Evolutionary conservation across 2,113 vertebrate genomes (phyloP).

Genomic region (Callithrix jacchus): DNA sequence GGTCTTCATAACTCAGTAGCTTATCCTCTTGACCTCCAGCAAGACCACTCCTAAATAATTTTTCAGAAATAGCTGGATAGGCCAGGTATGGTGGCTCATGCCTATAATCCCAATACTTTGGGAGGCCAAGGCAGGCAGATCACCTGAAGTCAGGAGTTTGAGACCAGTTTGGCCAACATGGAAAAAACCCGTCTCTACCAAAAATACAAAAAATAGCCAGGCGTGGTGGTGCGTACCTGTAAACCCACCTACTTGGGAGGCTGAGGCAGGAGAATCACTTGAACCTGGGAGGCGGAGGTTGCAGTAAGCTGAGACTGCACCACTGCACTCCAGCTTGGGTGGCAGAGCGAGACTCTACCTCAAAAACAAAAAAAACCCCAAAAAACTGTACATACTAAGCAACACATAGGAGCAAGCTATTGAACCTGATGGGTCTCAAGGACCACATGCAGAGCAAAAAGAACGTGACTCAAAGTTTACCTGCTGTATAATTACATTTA

Average conservation of each 20-base stretch:
- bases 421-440: background rate
- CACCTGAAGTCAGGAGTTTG: background rate
- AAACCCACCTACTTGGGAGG: too few relatives aligned
- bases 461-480: background rate
- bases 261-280: too few relatives aligned
- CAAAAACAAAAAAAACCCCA: background rate
- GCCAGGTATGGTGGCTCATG: background rate
- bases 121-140: background rate
- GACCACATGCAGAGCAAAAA: background rate
- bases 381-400: background rate
- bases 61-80: background rate
- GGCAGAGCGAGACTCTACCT: too few relatives aligned
- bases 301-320: too few relatives aligned
- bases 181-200: background rate
- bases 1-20: background rate
- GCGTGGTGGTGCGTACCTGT: too few relatives aligned
- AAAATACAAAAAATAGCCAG: background rate
- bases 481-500: background rate
- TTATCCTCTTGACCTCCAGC: background rate
- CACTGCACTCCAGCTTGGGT: too few relatives aligned
- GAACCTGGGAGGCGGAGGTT: too few relatives aligned
- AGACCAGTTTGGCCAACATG: background rate
- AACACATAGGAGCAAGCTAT: background rate
- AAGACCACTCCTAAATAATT: background rate
- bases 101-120: background rate